Percentiles rank a stretch among this genome's conserved stretches.
Conservation (phyloP, 37 sponge, comb jelly and placozoan species). For the Spongilla lacustris region DNA sequence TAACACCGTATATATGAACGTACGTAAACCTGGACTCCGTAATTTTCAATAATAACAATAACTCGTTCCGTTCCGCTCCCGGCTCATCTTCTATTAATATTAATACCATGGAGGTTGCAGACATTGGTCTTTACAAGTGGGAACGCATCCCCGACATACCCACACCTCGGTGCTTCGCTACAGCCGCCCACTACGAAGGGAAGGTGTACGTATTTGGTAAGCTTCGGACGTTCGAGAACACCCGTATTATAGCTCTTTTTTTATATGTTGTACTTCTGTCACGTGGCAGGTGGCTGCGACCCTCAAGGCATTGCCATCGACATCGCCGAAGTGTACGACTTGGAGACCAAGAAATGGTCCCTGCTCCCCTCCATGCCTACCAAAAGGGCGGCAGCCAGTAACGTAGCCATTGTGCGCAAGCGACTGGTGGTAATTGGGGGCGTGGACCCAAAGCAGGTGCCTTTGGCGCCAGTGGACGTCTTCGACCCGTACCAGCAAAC, state of each 20-base stretch:
- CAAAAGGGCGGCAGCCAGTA: constrained; percentile 44
- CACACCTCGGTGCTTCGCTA: constrained; percentile 51
- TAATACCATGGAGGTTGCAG: background rate
- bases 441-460: constrained; percentile 57
- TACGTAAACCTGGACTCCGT: no score
- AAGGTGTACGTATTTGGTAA: constrained; percentile 71
- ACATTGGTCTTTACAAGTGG: constrained; percentile 48
- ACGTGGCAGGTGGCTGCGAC: constrained; percentile 67
- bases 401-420: constrained; percentile 29
- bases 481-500: constrained; percentile 43
- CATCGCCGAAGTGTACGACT: constrained; percentile 61
- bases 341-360: constrained; percentile 60
- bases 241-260: background rate
- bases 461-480: constrained; percentile 67
- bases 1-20: no score
- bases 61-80: background rate
- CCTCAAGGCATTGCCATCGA: constrained; percentile 43
- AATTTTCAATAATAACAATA: no score
- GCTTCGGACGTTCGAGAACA: background rate
- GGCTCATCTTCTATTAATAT: no score
- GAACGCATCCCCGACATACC: constrained; percentile 69
- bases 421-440: constrained; percentile 73
- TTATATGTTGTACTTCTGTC: background rate
- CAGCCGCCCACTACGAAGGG: constrained; percentile 47
- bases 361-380: constrained; percentile 59